Evolutionary conservation across 2,888 invertebrate species (phyloP).

Genomic region (Epirrhoe tristata): DNA sequence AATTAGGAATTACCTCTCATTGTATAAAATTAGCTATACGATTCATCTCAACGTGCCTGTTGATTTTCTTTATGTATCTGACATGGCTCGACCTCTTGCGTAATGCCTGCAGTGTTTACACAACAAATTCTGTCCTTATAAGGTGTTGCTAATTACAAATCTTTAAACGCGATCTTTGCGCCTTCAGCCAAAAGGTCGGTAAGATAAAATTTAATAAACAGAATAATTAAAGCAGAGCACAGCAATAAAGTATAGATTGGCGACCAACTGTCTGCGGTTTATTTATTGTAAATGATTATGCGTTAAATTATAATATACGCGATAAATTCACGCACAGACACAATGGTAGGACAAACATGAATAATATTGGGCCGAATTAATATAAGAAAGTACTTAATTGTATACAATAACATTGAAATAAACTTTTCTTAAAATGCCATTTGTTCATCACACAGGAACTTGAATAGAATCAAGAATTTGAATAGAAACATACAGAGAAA

Average conservation of each 20-base stretch:
- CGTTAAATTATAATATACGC: conserved; percentile 24
- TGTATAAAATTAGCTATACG: conserved; percentile 41
- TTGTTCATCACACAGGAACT: no score
- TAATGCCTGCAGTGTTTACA: conserved; percentile 42
- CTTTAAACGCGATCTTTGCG: conserved; percentile 39
- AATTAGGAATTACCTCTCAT: conserved; percentile 48
- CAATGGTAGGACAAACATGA: conserved; percentile 14
- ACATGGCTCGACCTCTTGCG: conserved; percentile 41
- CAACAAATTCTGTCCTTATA: conserved; percentile 41
- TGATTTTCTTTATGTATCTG: conserved; percentile 38
- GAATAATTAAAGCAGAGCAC: conserved; percentile 34
- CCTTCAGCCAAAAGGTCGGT: conserved; percentile 39
- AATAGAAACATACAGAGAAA: conserved; percentile 19
- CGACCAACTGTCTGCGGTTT: conserved; percentile 65
- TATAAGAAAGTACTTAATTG: no score
- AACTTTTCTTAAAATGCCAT: neutral
- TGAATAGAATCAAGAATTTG: no score
- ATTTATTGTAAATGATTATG: conserved; percentile 53
- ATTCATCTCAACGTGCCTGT: conserved; percentile 29
- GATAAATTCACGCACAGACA: conserved; percentile 17
- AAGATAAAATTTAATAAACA: conserved; percentile 31
- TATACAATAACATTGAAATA: no score
- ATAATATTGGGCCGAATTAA: no score
- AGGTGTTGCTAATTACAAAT: conserved; percentile 45
- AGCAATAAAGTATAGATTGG: conserved; percentile 48